Conservation (phyloP, 2,888 invertebrate species). For the Plagodis pulveraria region DNA sequence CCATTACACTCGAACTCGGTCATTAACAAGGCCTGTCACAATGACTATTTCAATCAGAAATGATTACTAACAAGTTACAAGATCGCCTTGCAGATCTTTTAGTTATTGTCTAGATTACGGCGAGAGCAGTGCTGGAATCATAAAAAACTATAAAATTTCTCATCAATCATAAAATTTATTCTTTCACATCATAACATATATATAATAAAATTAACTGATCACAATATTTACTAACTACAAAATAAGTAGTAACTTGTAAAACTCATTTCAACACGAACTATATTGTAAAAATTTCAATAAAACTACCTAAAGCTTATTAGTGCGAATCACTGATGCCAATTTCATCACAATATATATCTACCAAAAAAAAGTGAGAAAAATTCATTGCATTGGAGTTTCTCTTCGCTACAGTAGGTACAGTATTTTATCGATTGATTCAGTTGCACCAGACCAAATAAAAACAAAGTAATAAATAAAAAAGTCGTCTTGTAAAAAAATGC, state of each 20-base stretch:
- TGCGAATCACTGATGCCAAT: constrained; percentile 7
- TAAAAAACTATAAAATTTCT: constrained; percentile 7
- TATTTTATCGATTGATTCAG: too few species aligned
- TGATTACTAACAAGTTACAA: too few species aligned
- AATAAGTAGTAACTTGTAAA: constrained; percentile 14
- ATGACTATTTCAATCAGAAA: too few species aligned
- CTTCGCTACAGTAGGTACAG: too few species aligned
- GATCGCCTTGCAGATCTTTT: too few species aligned
- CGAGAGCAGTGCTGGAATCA: neutral
- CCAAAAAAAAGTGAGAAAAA: neutral
- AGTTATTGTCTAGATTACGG: too few species aligned
- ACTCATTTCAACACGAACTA: constrained; percentile 22
- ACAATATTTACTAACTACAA: constrained; percentile 21
- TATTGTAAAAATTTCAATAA: constrained; percentile 16
- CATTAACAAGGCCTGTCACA: too few species aligned
- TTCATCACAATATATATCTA: neutral
- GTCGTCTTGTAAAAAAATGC: too few species aligned
- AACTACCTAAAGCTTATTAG: constrained; percentile 9
- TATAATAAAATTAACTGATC: constrained; percentile 17
- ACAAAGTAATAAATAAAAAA: too few species aligned
- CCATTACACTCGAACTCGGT: too few species aligned
- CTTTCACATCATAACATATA: constrained; percentile 22
- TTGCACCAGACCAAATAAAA: too few species aligned
- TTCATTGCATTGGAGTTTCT: neutral
- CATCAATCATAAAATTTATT: constrained; percentile 29